Evolutionary conservation across 2,797 vertebrate species (phyloP).

Genomic region (Pangasius djambal): DNA sequence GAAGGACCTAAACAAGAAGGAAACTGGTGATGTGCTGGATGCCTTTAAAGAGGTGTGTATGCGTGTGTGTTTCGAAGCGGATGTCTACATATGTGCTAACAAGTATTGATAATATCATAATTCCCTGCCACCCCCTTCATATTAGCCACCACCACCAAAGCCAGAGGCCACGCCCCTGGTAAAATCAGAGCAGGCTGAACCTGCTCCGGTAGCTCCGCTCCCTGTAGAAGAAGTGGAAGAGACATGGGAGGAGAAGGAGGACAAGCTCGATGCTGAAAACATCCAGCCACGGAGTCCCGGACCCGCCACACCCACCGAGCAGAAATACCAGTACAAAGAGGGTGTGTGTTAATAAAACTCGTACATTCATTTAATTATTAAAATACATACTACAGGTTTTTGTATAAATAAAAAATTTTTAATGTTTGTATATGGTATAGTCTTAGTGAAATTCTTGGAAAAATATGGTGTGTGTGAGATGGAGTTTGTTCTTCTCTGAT

Average conservation of each 20-base stretch:
- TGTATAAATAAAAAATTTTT: background rate
- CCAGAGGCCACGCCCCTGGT: slow-evolving; percentile 71
- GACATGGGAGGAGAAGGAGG: slow-evolving; percentile 96
- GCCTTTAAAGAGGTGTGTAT: slow-evolving; percentile 89
- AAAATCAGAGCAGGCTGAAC: slow-evolving; percentile 61
- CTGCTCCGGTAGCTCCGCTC: slow-evolving; percentile 61
- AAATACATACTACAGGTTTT: background rate
- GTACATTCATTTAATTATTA: background rate
- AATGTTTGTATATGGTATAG: background rate
- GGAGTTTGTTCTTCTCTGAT: background rate
- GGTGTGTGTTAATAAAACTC: slow-evolving; percentile 74
- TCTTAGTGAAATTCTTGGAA: background rate
- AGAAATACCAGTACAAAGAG: slow-evolving; percentile 94
- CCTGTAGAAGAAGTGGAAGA: slow-evolving; percentile 86
- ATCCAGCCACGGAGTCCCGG: slow-evolving; percentile 74
- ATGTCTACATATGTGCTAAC: background rate
- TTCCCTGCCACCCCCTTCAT: background rate
- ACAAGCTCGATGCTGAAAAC: slow-evolving; percentile 90
- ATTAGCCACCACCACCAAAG: slow-evolving; percentile 73
- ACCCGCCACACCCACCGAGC: slow-evolving; percentile 66
- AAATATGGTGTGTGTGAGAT: background rate
- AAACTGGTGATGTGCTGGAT: slow-evolving; percentile 92
- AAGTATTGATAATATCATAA: background rate
- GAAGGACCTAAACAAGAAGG: slow-evolving; percentile 96
- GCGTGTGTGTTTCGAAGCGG: background rate